Base-by-base conservation (phyloP, 2,113 vertebrate genomes). In the Mormyrus iriodes region DNA sequence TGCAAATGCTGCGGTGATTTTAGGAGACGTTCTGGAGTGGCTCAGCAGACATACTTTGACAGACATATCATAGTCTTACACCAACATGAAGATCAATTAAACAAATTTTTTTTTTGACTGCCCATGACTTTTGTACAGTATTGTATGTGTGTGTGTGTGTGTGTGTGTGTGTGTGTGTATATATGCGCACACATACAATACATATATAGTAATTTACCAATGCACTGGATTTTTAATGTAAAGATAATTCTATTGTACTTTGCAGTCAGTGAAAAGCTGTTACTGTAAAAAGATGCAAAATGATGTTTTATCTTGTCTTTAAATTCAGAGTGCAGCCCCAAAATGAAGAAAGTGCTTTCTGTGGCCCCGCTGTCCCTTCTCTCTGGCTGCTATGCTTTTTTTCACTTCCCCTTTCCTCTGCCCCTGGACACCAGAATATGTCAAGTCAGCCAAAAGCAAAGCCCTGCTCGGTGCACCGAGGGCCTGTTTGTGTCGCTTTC, bases 391-490 rank as follows among this genome's bases (percentile, higher is more conserved):
- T 21, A 1, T 79, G 90, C 88, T 39, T 85, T 21, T 31, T 89
- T 90, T 92, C 93, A 94, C 91, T 95, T 95, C 93, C 94, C 92
- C 90, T 89, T 95, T 93, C 79, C 90, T 89, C 91, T 93, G 92
- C 90, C 92, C 93, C 94, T 90, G 90, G 91, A 93, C 91, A 91
- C 92, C 91, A 92, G 88, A 88, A 79, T 87, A 92, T 93, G 94
- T 94, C 92, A 92, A 93, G 91, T 89, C 93, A 93, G 94, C 91
- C 93, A 79, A 92, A 93, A 93, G 91, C 89, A 90, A 89, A 93
- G 89, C 90, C 92, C 86, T 91, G 89, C 88, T 76, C 87, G 86
- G 53, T 6, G 55, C 39, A 15, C 15, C 52, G 24, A 48, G 51
- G 7, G 27, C 13, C 21, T 15, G 85, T 27, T 44, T 48, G 17